Evolutionary conservation across 2,888 invertebrate genomes (phyloP).

Genomic region (Lycocerus yunnanus): DNA sequence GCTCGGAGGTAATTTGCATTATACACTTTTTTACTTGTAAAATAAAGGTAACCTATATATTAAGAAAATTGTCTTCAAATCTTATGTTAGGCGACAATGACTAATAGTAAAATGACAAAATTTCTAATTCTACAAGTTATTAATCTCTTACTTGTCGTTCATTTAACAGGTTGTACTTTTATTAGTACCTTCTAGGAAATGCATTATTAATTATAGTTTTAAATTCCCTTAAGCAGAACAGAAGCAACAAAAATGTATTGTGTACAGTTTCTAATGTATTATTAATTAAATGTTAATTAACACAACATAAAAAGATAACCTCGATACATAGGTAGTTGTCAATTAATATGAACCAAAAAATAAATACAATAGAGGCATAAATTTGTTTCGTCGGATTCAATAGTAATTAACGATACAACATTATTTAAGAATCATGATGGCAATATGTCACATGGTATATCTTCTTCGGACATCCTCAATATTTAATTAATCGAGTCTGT

Average conservation of each 20-base stretch:
- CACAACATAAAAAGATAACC: slow-evolving; percentile 4
- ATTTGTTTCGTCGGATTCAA: slow-evolving; percentile 2
- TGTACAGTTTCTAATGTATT: slow-evolving; percentile 1
- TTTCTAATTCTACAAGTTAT: background rate
- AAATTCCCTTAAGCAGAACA: slow-evolving; percentile 1
- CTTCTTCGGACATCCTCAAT: slow-evolving; percentile 13
- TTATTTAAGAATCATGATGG: slow-evolving; percentile 6
- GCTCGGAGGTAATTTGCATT: background rate
- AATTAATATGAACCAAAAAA: slow-evolving; percentile 1
- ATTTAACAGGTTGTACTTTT: background rate
- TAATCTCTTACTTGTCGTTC: too few relatives aligned
- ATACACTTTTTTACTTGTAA: too few relatives aligned
- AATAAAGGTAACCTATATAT: background rate
- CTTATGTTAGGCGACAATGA: background rate
- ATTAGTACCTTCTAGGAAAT: background rate
- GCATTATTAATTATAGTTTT: background rate
- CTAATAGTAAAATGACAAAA: background rate
- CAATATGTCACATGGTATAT: slow-evolving; percentile 11
- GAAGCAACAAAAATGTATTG: background rate
- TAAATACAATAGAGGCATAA: slow-evolving; percentile 5
- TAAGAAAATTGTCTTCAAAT: too few relatives aligned
- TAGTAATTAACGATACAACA: slow-evolving; percentile 19
- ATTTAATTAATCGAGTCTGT: slow-evolving; percentile 17
- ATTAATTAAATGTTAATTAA: slow-evolving; percentile 4
- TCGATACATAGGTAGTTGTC: slow-evolving; percentile 1